Percentiles rank a stretch among this genome's conserved stretches.
These are phyloP conservation scores for Ptychodera flava DNA, from an alignment of 35 echinoderm and acorn worm genomes.

Conservation along the genomic window DNA sequence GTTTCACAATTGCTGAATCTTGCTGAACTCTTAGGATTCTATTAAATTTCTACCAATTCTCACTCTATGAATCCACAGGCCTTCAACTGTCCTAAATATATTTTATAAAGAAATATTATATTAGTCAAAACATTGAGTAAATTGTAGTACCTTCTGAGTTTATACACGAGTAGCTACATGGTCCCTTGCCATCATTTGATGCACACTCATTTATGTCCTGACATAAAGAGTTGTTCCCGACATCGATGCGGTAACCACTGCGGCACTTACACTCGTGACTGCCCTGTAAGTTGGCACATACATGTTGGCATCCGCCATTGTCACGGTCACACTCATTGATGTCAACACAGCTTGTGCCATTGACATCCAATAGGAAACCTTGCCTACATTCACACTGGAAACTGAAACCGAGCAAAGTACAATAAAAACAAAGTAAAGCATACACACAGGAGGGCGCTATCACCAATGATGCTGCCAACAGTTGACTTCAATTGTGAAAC, in stretches of 20 bases:
- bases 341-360: slow-evolving; percentile 62
- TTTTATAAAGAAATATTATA: too few species aligned
- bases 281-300: slow-evolving; percentile 71
- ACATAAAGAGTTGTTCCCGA: slow-evolving; percentile 59
- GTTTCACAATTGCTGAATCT: too few species aligned
- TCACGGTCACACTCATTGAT: slow-evolving; percentile 76
- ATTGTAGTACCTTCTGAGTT: slow-evolving; percentile 56
- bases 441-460: too few species aligned
- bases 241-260: slow-evolving; percentile 55
- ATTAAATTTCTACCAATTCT: too few species aligned
- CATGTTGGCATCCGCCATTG: slow-evolving; percentile 89
- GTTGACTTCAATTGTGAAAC: too few species aligned
- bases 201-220: slow-evolving; percentile 86
- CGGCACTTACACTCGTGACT: slow-evolving; percentile 83
- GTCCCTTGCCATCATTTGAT: slow-evolving; percentile 53
- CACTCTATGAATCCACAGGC: too few species aligned
- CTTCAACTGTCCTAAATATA: too few species aligned
- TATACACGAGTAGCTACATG: slow-evolving; percentile 71
- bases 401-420: slow-evolving; percentile 20
- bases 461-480: too few species aligned
- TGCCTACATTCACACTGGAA: slow-evolving; percentile 68
- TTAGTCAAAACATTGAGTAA: too few species aligned
- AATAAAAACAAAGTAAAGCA: background rate
- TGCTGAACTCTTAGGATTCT: too few species aligned
- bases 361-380: slow-evolving; percentile 59